Conservation (phyloP, 2,113 vertebrate genomes). For the Merops nubicus region DNA sequence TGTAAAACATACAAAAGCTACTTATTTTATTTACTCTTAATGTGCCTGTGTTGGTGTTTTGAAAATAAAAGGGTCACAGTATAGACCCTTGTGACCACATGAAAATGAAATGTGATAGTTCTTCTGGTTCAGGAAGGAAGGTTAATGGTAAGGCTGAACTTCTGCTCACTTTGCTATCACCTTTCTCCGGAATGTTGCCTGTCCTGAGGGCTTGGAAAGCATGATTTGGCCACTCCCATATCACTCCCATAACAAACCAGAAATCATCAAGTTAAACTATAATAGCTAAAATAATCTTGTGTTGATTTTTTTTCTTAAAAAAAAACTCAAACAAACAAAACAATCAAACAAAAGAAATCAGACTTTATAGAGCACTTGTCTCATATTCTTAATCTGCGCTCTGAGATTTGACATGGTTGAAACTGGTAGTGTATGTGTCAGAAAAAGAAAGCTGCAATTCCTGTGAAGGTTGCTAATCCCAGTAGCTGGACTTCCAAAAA, state of each 20-base stretch:
- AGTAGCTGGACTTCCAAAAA: background rate
- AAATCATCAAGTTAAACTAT: background rate
- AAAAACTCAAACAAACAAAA: too few relatives aligned
- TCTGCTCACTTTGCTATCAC: background rate
- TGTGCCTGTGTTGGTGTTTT: background rate
- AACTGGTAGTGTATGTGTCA: background rate
- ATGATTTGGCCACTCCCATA: background rate
- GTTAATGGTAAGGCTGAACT: background rate
- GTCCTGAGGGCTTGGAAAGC: background rate
- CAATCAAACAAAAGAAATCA: too few relatives aligned
- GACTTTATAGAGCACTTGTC: background rate
- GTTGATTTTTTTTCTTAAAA: background rate
- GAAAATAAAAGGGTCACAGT: background rate
- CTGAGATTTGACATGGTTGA: background rate
- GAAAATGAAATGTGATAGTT: background rate
- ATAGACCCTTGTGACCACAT: background rate
- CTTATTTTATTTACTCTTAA: background rate
- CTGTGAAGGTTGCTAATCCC: background rate
- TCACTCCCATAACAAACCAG: background rate
- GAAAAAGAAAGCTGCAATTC: background rate
- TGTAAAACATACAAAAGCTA: background rate
- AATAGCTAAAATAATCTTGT: background rate
- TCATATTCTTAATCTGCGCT: background rate
- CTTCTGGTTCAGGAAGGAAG: background rate
- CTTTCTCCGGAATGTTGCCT: background rate